A percentile compares a stretch with the other conserved stretches of the same genome.
Evolutionary conservation across 2,888 invertebrate genomes (phyloP).

Genomic region (Acronicta leporina): DNA sequence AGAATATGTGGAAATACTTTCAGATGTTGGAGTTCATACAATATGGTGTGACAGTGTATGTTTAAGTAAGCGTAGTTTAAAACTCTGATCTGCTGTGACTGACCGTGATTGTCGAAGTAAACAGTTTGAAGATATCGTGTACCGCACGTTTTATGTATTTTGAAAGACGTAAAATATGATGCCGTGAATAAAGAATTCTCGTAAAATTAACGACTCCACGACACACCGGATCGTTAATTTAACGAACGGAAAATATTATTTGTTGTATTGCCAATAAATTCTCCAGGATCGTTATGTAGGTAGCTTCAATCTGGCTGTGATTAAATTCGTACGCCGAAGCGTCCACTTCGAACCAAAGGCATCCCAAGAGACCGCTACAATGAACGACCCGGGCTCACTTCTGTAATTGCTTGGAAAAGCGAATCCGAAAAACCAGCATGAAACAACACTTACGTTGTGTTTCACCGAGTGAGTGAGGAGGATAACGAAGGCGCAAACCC

Average conservation of each 20-base stretch:
- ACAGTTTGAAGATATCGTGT: slow-evolving; percentile 15
- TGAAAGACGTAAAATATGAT: slow-evolving; percentile 31
- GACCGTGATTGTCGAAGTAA: slow-evolving; percentile 31
- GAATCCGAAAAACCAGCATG: slow-evolving; percentile 5
- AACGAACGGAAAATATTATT: slow-evolving; percentile 8
- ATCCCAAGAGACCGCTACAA: slow-evolving; percentile 11
- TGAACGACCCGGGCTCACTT: slow-evolving; percentile 17
- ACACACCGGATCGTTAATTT: slow-evolving; percentile 23
- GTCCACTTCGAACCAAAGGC: slow-evolving; percentile 12
- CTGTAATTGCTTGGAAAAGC: slow-evolving; percentile 25
- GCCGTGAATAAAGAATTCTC: slow-evolving; percentile 20
- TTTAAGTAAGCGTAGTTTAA: slow-evolving; percentile 15
- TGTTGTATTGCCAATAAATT: slow-evolving; percentile 14
- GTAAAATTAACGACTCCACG: slow-evolving; percentile 27
- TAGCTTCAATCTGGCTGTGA: slow-evolving; percentile 25
- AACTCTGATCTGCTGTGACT: slow-evolving; percentile 19
- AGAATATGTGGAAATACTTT: slow-evolving; percentile 22
- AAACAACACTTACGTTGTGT: neutral
- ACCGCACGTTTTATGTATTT: slow-evolving; percentile 33
- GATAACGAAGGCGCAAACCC: no score
- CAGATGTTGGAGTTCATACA: slow-evolving; percentile 7
- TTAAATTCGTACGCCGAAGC: slow-evolving; percentile 24
- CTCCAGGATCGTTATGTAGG: neutral
- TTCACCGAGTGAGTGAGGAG: no score
- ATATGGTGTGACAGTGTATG: slow-evolving; percentile 21